phyloP scores from a whole-genome alignment of 2,113 vertebrate species.

The Helogale parvula region DNA sequence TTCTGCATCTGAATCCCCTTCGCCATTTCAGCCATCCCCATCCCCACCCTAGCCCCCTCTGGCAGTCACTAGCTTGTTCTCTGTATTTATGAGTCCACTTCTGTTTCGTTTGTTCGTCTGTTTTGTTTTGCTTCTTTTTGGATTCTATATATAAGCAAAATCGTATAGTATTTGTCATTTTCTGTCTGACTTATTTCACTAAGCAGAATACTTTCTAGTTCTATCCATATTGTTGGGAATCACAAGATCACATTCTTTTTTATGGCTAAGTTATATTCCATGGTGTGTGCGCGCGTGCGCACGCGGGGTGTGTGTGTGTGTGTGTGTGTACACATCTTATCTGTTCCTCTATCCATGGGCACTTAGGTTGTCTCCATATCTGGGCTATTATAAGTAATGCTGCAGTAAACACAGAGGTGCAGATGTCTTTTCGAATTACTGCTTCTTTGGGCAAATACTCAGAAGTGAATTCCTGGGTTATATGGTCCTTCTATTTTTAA shows the following conservation, averaged over 20 bases:
- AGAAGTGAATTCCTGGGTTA: not conserved
- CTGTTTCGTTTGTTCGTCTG: not conserved
- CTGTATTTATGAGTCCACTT: not conserved
- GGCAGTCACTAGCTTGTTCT: not conserved
- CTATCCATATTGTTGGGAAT: not conserved
- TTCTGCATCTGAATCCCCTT: not conserved
- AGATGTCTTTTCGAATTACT: not conserved
- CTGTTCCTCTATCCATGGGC: not conserved
- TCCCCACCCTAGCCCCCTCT: not conserved
- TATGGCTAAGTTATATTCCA: not conserved
- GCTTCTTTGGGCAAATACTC: not conserved
- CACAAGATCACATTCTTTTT: not conserved
- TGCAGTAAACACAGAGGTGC: not conserved
- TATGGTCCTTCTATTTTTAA: not conserved
- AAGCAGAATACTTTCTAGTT: not conserved
- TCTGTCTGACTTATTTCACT: not conserved
- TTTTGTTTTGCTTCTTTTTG: not conserved
- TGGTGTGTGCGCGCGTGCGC: not conserved
- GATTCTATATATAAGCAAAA: not conserved
- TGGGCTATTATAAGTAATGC: not conserved
- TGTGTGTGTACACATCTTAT: not conserved
- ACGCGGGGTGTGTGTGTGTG: not conserved
- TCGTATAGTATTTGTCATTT: not conserved
- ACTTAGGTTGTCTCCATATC: not conserved
- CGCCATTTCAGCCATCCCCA: not conserved